Evolutionary conservation across 2,888 invertebrate genomes (phyloP).

Genomic region (Dendrolimus pini): DNA sequence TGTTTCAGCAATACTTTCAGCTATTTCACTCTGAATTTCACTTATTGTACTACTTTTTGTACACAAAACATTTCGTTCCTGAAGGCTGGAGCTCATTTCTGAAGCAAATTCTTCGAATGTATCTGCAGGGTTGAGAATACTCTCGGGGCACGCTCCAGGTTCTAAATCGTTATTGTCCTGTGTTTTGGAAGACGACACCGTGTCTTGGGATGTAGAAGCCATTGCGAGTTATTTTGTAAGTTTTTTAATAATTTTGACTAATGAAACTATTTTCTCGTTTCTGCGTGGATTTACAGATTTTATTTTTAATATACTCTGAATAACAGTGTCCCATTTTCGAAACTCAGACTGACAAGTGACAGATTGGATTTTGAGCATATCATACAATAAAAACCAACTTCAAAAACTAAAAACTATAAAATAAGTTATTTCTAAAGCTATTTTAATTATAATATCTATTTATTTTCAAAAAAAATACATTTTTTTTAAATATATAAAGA

Average conservation of each 20-base stretch:
- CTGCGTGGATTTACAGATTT: too few relatives aligned
- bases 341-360: too few relatives aligned
- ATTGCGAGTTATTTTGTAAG: slow-evolving; percentile 25
- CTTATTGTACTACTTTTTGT: slow-evolving; percentile 75
- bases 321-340: too few relatives aligned
- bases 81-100: slow-evolving; percentile 80
- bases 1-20: slow-evolving; percentile 45
- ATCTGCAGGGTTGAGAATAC: slow-evolving; percentile 83
- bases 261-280: not conserved
- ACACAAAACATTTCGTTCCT: slow-evolving; percentile 70
- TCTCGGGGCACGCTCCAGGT: slow-evolving; percentile 74
- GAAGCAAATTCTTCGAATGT: slow-evolving; percentile 82
- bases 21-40: slow-evolving; percentile 75
- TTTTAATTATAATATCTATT: too few relatives aligned
- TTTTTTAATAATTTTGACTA: slow-evolving; percentile 10
- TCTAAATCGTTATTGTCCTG: slow-evolving; percentile 45
- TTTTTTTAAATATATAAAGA: too few relatives aligned
- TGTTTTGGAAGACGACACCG: slow-evolving; percentile 20
- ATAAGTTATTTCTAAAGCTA: too few relatives aligned
- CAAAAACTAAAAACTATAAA: too few relatives aligned
- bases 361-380: too few relatives aligned
- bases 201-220: slow-evolving; percentile 61
- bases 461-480: too few relatives aligned
- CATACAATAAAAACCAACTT: too few relatives aligned
- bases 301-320: too few relatives aligned